Evolutionary conservation across 2,888 invertebrate genomes (phyloP), one percentile per base, ranked within the genome.

Genomic region (Xestobium rufovillosum): DNA sequence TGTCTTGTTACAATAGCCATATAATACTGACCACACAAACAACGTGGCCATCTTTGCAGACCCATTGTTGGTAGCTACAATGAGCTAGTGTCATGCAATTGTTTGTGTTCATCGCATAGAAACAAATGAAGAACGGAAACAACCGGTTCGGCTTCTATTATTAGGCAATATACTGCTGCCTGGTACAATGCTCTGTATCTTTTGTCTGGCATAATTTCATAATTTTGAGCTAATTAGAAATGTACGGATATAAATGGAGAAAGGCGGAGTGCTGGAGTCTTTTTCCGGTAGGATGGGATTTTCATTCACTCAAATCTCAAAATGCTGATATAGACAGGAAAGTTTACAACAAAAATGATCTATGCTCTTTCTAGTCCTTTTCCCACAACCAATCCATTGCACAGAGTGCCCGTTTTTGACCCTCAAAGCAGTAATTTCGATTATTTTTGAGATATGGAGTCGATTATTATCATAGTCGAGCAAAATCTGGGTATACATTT

Each of bases 91-190:
- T 57, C 56, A 52, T 56, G 58, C 53, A 52, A 59, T 59, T 59
- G 59, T 59, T 57, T 57, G 57, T 53, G 56, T 53, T 55, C 59
- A 57, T 57, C 59, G 56, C 51, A 54, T 50, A 57, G 56, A 57
- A 57, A 57, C 57, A 56, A 57, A 59, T 57, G 59, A 59, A 59
- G 59, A 57, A 59, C 59, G 59, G 59, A 59, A 59, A 57, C 57
- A 55, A 56, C 53, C 54, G 55, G 56, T 57, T 58, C 56, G 56
- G 53, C 55, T 56, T 48, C 57, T 50, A 58, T 57, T 58, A 57
- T 58, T 52, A 53, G 52, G 53, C 56, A 53, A 55, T 57, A 55
- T 44, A 50, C 48, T 45, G 51, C 42, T 47, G 42, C 48, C n/a
- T n/a, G 6, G 23, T 47, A 47, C 49, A 46, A 47, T 49, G 50